Evolutionary conservation across 2,888 invertebrate genomes (phyloP), one percentile per base, ranked within the genome.

Genomic region (Catocala sponsa): DNA sequence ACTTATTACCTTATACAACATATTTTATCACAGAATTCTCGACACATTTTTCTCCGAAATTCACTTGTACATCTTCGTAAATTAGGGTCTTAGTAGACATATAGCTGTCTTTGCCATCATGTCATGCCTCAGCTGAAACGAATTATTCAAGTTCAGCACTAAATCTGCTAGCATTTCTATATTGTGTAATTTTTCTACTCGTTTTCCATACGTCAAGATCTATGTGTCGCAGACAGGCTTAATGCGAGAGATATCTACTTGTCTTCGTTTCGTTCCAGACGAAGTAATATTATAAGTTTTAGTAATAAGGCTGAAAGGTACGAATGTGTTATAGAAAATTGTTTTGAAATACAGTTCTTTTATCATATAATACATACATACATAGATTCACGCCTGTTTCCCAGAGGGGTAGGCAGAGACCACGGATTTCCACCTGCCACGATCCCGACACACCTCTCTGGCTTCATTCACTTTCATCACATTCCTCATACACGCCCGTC

Each of bases 151-250:
- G 35, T 44, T 38, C 7, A 35, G 35, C 47, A 50, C 32, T 55
- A 55, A 58, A 58, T 58, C 41, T 42, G 10, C 13, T 15, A 25
- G 9, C 32, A 53, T 59, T 59, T 56, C n/a, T 38, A 43, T 42
- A 44, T 46, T 50, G 42, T 46, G 41, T 33, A 15, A 52, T 43
- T 58, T 57, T 51, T 61, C 65, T 43, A 60, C 38, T 11, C 54
- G 44, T 41, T 55, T 59, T 41, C 46, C 59, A 60, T 60, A 64
- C 5, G 47, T 58, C 65, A 54, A 42, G 60, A 46, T 51, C 13
- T 32, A 4, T 1, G 6, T 6, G 11, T 32, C 32, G 42, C 50
- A 38, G 25, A 35, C 38, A 13, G 42, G 32, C 32, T 44, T 61
- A 52, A 61, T 61, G 32, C 25, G 13, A 38, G 46, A n/a, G 11